Evolutionary conservation across 2,888 invertebrate species (phyloP), one percentile per base, ranked within the genome.

Genomic region (Cheilosia pagana): DNA sequence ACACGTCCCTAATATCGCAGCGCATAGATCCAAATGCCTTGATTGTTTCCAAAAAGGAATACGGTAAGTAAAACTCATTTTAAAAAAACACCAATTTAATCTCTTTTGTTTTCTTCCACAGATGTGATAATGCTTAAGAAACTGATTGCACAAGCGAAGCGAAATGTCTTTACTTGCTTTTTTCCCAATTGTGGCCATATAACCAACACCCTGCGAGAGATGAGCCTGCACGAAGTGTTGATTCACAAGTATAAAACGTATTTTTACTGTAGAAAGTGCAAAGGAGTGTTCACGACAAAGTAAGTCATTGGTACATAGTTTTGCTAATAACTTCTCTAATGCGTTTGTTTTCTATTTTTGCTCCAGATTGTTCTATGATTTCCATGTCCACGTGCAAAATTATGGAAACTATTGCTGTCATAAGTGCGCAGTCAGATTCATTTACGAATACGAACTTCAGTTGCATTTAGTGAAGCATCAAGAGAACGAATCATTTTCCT

Each of bases 401-500:
- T 85, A 39, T 21, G 79, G 63, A 3, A 67, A 81, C 23, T 85
- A 81, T 71, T 65, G 59, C 16, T 85, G 85, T 25, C 28, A 85
- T 8, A 85, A 85, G 28, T 85, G 85, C 43, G 14, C 43, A 55
- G 67, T 67, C 67, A 53, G 23, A 6, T 85, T 79, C 21, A 43
- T 48, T 5, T 81, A 65, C n/a, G 85, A 85, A 45, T 76, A 67
- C 28, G 41, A 81, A 41, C 25, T 81, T 16, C 75, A 71, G 19
- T 65, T 76, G n/a, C 85, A 85, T 41, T 57, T 85, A n/a, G 3
- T 81, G 14, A 59, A 71, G n/a, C 85, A 85, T 35, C 75, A 81
- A 31, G 16, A 62, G 43, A 23, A 21, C 19, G 55, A 71, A 0
- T 43, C 60, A n/a, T 62, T 53, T 41, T 60, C 65, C 10, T 85